Evolutionary conservation across 2,113 vertebrate genomes (phyloP), one percentile per base, ranked within the genome.

Genomic region (Hydrolagus affinis): DNA sequence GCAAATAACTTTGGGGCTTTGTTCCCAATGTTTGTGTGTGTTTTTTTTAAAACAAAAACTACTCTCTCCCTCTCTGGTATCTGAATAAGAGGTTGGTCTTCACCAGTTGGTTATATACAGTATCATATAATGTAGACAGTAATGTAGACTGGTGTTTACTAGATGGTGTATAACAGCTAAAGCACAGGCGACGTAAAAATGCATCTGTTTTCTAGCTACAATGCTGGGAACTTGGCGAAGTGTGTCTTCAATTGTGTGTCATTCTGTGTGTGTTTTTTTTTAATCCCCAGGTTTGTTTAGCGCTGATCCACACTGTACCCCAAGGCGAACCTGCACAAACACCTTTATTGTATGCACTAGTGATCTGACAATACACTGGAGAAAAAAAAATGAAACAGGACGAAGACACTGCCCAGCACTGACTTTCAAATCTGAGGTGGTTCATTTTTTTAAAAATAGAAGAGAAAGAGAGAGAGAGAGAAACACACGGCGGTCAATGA

Each of bases 281-380:
- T 0, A 8, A 9, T 14, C 59, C 32, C 11, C 78, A 83, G 78
- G 62, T 66, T 83, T 56, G 62, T 64, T 83, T 83, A 83, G 2
- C 6, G 23, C 78, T 3, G 10, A 1, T 12, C 60, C 60, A 19
- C 44, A 44, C 44, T 3, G 25, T 11, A 30, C 11, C 9, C 60
- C 60, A 28, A 32, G 17, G 15, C 11, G 57, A 80, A 62, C 59
- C 59, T 15, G 76, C 76, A 60, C 62, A 68, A n/a, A 64, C 77
- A 30, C 78, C 25, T 66, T 68, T 64, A 83, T 30, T 83, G 15
- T 66, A 64, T 32, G 78, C 78, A 83, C 77, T 64, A 60, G n/a
- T 30, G 77, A 64, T 59, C 62, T 66, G 78, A 83, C 78, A 83
- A 66, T 80, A 83, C 78, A 66, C 78, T 83, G 62, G 78, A 83